Evolutionary conservation across 2,888 invertebrate species (phyloP).

Genomic region (Zygothrica quintamaculata): DNA sequence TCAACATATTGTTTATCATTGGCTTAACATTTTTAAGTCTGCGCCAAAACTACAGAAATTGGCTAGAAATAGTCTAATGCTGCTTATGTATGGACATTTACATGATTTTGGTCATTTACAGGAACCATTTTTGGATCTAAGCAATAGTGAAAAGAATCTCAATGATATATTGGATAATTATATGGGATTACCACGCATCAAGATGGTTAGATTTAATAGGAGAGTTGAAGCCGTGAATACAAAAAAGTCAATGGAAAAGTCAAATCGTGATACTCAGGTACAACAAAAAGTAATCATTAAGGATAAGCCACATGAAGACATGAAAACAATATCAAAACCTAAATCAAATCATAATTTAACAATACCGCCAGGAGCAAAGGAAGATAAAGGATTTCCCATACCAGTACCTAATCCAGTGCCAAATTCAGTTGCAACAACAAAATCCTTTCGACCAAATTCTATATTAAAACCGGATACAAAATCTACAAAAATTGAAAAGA

Average conservation of each 20-base stretch:
- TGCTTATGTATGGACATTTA: constrained; percentile 55
- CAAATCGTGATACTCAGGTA: too few species aligned
- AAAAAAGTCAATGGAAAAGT: too few species aligned
- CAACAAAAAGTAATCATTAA: too few species aligned
- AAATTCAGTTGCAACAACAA: too few species aligned
- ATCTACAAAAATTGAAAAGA: too few species aligned
- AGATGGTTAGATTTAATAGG: not conserved
- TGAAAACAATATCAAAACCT: too few species aligned
- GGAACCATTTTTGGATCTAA: constrained; percentile 50
- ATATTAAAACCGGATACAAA: too few species aligned
- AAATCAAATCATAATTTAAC: too few species aligned
- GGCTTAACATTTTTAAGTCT: constrained; percentile 37
- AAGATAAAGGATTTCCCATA: not conserved
- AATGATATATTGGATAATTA: constrained; percentile 54
- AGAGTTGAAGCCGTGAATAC: too few species aligned
- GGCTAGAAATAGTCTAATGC: constrained; percentile 49
- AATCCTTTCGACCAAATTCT: too few species aligned
- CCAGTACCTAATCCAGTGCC: too few species aligned
- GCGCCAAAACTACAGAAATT: constrained; percentile 42
- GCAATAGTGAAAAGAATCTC: constrained; percentile 36
- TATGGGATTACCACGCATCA: constrained; percentile 23
- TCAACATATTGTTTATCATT: constrained; percentile 8
- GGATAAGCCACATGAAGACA: too few species aligned
- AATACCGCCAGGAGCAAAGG: not conserved
- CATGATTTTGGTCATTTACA: constrained; percentile 44